Conservation (phyloP, 2,113 vertebrate genomes). For the Callionymus lyra region DNA sequence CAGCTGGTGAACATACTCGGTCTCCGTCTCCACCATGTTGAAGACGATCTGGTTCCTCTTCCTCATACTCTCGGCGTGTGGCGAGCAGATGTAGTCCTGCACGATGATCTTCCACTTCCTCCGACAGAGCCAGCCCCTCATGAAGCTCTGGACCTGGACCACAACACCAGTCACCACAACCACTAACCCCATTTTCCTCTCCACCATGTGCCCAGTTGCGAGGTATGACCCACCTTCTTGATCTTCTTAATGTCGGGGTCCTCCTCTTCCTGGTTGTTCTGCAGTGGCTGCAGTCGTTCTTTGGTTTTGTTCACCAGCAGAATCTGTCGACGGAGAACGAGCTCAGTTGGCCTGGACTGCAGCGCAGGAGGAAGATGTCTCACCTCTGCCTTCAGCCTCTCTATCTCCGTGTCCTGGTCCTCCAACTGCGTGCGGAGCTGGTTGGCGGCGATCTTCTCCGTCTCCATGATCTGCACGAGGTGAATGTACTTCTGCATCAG, state of each 20-base stretch:
- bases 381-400: constrained; percentile 92
- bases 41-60: constrained; percentile 98
- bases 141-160: constrained; percentile 89
- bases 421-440: constrained; percentile 93
- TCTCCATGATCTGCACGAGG: constrained; percentile 94
- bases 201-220: not conserved
- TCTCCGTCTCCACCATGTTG: constrained; percentile 94
- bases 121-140: constrained; percentile 93
- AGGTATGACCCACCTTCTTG: constrained; percentile 78
- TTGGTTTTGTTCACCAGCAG: constrained; percentile 83
- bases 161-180: not conserved
- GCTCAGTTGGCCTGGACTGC: too few relatives aligned
- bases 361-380: not conserved
- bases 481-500: constrained; percentile 98
- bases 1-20: constrained; percentile 92
- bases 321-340: constrained; percentile 64
- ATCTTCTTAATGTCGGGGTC: constrained; percentile 97
- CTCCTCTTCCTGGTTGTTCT: constrained; percentile 83
- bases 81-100: constrained; percentile 95
- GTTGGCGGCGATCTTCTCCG: constrained; percentile 90
- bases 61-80: constrained; percentile 95
- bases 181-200: not conserved
- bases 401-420: constrained; percentile 93
- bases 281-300: constrained; percentile 78
- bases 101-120: constrained; percentile 98